Conservation (phyloP, 2,888 invertebrate species). For the Napeogenes inachia region DNA sequence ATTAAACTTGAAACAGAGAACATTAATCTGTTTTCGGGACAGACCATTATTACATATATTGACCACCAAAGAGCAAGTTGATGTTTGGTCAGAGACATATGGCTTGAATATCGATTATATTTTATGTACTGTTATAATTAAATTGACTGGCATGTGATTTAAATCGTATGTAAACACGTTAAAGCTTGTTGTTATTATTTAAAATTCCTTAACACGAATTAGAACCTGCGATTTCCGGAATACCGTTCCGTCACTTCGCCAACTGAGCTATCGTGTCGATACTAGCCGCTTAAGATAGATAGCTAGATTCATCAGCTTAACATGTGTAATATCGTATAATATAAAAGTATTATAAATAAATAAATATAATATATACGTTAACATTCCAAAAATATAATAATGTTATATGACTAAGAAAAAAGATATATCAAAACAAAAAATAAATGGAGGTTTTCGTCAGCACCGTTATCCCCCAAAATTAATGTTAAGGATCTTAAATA, state of each 20-base stretch:
- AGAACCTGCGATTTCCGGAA: no score
- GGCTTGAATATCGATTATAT: neutral
- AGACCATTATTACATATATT: neutral
- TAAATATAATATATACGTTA: no score
- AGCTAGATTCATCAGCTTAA: no score
- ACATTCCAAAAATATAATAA: neutral
- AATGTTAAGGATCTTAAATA: neutral
- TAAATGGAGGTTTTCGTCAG: neutral
- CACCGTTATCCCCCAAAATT: neutral
- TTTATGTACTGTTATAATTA: neutral
- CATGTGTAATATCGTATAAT: no score
- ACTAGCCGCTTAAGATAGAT: no score
- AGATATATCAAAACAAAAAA: neutral
- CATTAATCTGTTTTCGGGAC: conserved; percentile 7
- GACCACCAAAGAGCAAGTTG: neutral
- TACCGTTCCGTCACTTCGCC: no score
- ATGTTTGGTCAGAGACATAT: conserved; percentile 3
- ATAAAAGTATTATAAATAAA: no score
- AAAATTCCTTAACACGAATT: no score
- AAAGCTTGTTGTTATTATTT: no score
- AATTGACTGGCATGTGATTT: no score
- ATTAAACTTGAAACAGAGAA: conserved; percentile 3
- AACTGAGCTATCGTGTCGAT: no score
- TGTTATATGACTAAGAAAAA: neutral
- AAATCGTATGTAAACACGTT: no score